Conservation (phyloP, 2,113 vertebrate genomes). For the Daphoenositta chrysoptera region DNA sequence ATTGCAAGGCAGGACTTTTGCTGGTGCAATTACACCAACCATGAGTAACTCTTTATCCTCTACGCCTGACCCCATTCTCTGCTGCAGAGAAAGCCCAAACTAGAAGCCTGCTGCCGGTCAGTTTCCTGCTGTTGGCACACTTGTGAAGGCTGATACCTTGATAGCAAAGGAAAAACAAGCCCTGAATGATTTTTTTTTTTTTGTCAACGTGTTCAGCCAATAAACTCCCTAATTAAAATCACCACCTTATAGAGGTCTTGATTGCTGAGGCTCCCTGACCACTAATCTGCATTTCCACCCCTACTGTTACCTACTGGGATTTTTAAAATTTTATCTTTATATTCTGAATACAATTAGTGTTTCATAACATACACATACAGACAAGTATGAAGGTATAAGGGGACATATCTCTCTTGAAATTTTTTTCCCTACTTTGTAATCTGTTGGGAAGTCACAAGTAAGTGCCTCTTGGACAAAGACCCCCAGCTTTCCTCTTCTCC, state of each 20-base stretch:
- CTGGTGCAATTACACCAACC: neutral
- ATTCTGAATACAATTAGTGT: neutral
- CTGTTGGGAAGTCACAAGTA: neutral
- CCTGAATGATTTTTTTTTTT: neutral
- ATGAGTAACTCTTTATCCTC: neutral
- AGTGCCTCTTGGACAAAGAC: neutral
- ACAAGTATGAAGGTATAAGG: neutral
- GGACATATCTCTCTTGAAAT: neutral
- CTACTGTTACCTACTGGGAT: neutral
- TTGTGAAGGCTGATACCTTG: neutral
- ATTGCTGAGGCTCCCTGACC: neutral
- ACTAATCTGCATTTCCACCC: neutral
- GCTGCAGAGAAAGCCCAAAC: neutral
- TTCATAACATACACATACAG: neutral
- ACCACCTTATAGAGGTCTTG: rapidly evolving
- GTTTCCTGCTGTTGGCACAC: neutral
- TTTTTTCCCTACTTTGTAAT: neutral
- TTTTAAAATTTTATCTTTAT: neutral
- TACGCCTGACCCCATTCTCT: neutral
- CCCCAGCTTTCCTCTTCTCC: neutral
- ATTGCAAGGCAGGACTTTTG: neutral
- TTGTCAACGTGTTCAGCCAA: neutral
- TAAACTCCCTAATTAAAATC: neutral
- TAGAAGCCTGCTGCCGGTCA: neutral
- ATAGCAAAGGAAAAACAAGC: neutral